Base-by-base conservation (phyloP, 2,797 vertebrate genomes). In the Corythornis leucogaster region DNA sequence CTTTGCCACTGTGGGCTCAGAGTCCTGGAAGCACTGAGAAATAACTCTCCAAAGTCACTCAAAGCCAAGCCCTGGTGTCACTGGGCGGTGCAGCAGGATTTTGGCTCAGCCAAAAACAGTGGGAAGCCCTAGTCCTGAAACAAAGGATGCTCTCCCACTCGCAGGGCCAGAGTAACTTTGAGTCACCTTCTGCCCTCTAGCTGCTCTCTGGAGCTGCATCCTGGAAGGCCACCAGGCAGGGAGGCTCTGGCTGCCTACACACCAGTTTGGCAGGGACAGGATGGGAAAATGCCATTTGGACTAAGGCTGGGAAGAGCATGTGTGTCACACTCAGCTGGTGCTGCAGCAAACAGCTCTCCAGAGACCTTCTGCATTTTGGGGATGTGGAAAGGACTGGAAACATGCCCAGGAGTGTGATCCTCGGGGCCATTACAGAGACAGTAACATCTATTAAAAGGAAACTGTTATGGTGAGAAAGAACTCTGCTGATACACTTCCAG, bases 41-140 rank as follows among this genome's bases (percentile, higher is more conserved):
- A 31, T 43, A 15, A 35, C 21, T 46, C 64, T 48, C 43, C 0
- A 0, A 62, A 48, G 18, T n/a, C 20, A 9, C 40, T 22, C 2
- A 3, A 18, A 67, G 38, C 43, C 62, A 30, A 53, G 48, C 25
- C 43, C 20, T 31, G 33, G 30, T 19, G 38, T 20, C 2, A 3
- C 54, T 40, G 40, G 59, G 13, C 43, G 43, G 9, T 14, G 58
- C 26, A 11, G 50, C 9, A 2, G 26, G 38, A 2, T 70, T 66
- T 57, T 1, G 2, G 21, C 33, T 28, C 26, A 43, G 54, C 25
- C 68, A 83, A 63, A 15, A 62, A 30, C 30, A 70, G 42, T 2
- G 7, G 22, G 15, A 70, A 55, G 19, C 31, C 46, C 51, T 77
- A 45, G n/a, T 64, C 30, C 74, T 43, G 48, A 30, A 69, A 10